Percentiles rank a stretch among this genome's conserved stretches.
Evolutionary conservation across 2,797 vertebrate species (phyloP).

Genomic region (Cyprinodon diabolis): DNA sequence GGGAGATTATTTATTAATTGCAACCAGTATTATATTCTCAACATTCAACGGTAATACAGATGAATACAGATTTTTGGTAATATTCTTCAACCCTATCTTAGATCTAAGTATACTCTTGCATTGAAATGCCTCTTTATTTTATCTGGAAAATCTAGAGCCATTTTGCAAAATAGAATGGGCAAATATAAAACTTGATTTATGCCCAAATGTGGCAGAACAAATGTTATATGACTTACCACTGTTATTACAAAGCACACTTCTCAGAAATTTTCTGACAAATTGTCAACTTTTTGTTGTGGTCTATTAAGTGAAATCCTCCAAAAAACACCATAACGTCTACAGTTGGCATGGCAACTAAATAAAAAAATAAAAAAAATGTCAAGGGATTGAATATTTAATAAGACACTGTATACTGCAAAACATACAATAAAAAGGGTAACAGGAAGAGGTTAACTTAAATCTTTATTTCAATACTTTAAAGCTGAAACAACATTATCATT

Average conservation of each 20-base stretch:
- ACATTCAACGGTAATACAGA: not conserved
- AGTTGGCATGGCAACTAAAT: too few species aligned
- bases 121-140: too few species aligned
- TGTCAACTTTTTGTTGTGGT: not conserved
- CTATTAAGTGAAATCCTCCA: not conserved
- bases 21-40: not conserved
- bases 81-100: not conserved
- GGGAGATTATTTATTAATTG: not conserved
- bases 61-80: not conserved
- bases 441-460: conserved; percentile 62
- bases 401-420: not conserved
- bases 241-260: not conserved
- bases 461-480: conserved; percentile 62
- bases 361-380: not conserved
- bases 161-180: not conserved
- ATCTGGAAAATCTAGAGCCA: not conserved
- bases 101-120: not conserved
- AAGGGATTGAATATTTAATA: not conserved
- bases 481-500: conserved; percentile 71
- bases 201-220: not conserved
- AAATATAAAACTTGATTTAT: not conserved
- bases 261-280: too few species aligned
- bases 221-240: not conserved
- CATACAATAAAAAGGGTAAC: not conserved
- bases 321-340: not conserved